A percentile compares a stretch with the other conserved stretches of the same genome.
phyloP scores from a whole-genome alignment of 2,113 vertebrate species.

The Zosterops pallidus region DNA sequence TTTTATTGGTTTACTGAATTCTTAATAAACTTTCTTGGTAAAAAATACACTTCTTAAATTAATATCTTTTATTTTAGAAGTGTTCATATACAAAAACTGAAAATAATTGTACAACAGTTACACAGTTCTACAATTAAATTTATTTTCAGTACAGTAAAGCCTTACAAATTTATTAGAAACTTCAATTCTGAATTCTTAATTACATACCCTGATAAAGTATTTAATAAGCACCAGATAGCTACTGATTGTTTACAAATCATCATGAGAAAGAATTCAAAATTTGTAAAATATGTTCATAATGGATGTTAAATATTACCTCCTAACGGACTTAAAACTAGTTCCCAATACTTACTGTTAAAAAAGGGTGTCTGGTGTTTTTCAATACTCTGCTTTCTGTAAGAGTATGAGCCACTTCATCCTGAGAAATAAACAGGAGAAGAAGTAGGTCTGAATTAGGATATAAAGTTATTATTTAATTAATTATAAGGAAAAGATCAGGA shows the following conservation, averaged over 20 bases:
- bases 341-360: conserved; percentile 90
- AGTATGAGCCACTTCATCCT: conserved; percentile 98
- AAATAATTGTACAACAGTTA: not conserved
- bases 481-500: not conserved
- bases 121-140: not conserved
- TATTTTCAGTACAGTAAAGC: not conserved
- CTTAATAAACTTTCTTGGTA: conserved; percentile 40
- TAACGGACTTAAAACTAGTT: not conserved
- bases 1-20: conserved; percentile 57
- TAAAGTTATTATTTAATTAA: not conserved
- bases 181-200: not conserved
- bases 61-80: not conserved
- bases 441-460: not conserved
- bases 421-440: conserved; percentile 1
- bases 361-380: conserved; percentile 96
- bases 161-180: not conserved
- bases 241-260: not conserved
- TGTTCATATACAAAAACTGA: not conserved
- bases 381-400: conserved; percentile 97
- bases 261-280: not conserved
- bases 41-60: conserved; percentile 66
- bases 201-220: not conserved
- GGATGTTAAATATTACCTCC: not conserved
- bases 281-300: not conserved
- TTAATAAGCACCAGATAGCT: not conserved